phyloP scores from a whole-genome alignment of 2,113 vertebrate genomes.

The Channa maculata region DNA sequence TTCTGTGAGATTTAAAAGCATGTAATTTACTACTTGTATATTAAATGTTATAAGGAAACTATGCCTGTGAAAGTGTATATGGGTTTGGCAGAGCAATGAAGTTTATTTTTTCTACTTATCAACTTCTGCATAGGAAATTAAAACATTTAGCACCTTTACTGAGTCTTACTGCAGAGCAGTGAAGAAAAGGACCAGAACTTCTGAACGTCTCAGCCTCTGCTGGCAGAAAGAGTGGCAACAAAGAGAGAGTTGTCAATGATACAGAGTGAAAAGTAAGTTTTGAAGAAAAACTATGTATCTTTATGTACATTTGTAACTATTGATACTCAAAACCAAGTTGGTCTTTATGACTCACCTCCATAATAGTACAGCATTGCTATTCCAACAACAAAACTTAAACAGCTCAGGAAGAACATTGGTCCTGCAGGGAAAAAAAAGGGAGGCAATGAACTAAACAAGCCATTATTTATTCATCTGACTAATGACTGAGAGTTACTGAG shows the following conservation, averaged over 20 bases:
- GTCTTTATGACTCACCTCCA: slow-evolving; percentile 82
- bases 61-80: not conserved
- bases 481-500: slow-evolving; percentile 14
- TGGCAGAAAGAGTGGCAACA: slow-evolving; percentile 15
- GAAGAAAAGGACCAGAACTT: slow-evolving; percentile 54
- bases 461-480: not conserved
- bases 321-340: not conserved
- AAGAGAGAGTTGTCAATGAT: not conserved
- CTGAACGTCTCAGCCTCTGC: slow-evolving; percentile 61
- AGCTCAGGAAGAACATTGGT: slow-evolving; percentile 89
- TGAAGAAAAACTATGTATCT: not conserved
- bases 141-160: slow-evolving; percentile 86
- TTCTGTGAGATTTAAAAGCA: slow-evolving; percentile 1
- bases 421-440: slow-evolving; percentile 76
- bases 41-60: not conserved
- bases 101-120: slow-evolving; percentile 59
- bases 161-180: slow-evolving; percentile 84
- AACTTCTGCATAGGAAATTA: slow-evolving; percentile 88
- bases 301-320: not conserved
- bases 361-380: slow-evolving; percentile 90
- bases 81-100: slow-evolving; percentile 57
- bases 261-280: not conserved
- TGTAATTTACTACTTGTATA: not conserved
- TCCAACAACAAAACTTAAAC: slow-evolving; percentile 88
- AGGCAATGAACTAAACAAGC: slow-evolving; percentile 2